phyloP scores from a whole-genome alignment of 1,140 invertebrate genomes.

The Rhagoletis zephyria region DNA sequence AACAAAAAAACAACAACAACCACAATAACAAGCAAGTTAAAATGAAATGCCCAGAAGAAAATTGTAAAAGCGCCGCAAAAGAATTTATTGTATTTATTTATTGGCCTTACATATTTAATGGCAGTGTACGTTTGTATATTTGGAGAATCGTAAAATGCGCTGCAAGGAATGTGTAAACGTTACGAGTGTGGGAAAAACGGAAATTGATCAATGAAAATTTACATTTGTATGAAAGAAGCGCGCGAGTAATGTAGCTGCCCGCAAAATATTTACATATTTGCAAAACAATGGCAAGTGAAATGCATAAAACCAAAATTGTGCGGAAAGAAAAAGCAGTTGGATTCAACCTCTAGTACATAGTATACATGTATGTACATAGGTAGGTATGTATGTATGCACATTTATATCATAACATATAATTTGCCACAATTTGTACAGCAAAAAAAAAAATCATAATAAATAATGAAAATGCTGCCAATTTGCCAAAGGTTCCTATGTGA shows the following conservation, averaged over 20 bases:
- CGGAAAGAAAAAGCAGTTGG: neutral
- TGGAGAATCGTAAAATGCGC: neutral
- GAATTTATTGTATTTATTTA: neutral
- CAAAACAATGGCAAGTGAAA: neutral
- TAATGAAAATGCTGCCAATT: neutral
- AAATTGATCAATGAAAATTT: slow-evolving; percentile 40
- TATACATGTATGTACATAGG: too few species aligned
- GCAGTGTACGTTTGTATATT: neutral
- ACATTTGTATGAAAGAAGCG: neutral
- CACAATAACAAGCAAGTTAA: neutral
- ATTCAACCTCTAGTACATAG: too few species aligned
- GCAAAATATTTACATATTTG: neutral
- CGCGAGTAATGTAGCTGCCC: neutral
- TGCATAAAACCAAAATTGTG: neutral
- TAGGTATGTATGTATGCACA: too few species aligned
- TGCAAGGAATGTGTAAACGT: neutral
- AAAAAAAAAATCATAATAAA: neutral
- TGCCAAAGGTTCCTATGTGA: neutral
- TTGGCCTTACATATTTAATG: neutral
- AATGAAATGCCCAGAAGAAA: neutral
- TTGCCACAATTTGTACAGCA: neutral
- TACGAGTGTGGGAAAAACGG: neutral
- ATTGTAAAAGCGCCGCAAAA: neutral
- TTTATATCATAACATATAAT: too few species aligned
- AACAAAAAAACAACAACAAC: neutral